These are phyloP conservation scores for Bujurquina vittata DNA, from an alignment of 2,113 vertebrate genomes.

Conservation along the genomic window DNA sequence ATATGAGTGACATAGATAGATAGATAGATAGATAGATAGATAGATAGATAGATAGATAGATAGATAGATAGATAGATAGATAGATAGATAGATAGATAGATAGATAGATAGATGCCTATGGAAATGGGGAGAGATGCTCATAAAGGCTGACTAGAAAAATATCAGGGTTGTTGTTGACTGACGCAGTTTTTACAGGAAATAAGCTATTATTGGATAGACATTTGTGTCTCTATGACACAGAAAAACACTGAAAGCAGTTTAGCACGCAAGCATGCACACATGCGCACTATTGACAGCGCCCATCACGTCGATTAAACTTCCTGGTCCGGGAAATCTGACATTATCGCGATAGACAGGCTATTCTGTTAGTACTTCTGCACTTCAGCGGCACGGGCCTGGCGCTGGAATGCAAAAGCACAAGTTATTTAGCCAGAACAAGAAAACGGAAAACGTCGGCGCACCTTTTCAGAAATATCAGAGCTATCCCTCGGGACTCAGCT, in stretches of 20 bases:
- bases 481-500: not conserved
- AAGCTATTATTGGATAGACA: not conserved
- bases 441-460: not conserved
- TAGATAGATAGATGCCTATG: not conserved
- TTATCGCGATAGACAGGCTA: conserved; percentile 66
- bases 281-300: conserved; percentile 42
- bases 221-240: not conserved
- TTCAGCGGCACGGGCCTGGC: conserved; percentile 58
- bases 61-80: not conserved
- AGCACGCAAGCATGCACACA: conserved; percentile 9
- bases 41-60: not conserved
- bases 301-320: conserved; percentile 55
- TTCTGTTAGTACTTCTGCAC: conserved; percentile 21
- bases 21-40: not conserved
- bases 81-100: not conserved
- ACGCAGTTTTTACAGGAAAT: not conserved
- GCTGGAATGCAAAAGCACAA: conserved; percentile 72
- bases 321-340: conserved; percentile 58
- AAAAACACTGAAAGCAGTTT: not conserved
- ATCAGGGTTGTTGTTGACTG: not conserved
- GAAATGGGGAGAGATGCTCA: not conserved
- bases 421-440: conserved; percentile 50
- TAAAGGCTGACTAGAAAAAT: not conserved
- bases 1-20: not conserved
- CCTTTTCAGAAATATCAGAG: not conserved